Percentiles rank a stretch among this genome's conserved stretches.
phyloP scores from a whole-genome alignment of 2,113 vertebrate genomes.

The Callipepla californica region DNA sequence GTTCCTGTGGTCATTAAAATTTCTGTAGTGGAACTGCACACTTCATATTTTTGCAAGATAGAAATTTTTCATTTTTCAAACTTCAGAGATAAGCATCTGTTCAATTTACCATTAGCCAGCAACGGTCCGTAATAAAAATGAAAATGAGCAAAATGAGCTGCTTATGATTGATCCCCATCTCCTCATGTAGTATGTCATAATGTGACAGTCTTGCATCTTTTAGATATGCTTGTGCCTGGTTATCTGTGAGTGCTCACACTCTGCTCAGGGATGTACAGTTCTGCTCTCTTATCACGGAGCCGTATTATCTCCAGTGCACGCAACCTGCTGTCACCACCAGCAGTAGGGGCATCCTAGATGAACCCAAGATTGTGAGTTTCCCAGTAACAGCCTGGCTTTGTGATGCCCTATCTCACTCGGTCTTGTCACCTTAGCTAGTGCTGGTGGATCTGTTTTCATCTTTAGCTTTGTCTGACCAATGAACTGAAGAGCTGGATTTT shows the following conservation, averaged over 20 bases:
- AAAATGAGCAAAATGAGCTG: neutral
- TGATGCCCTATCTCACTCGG: neutral
- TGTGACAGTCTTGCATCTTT: neutral
- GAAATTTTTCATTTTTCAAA: neutral
- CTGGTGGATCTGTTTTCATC: neutral
- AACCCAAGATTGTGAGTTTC: rapidly evolving
- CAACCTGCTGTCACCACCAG: rapidly evolving
- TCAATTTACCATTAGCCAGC: neutral
- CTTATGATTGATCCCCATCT: neutral
- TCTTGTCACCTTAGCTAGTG: neutral
- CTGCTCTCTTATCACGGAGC: neutral
- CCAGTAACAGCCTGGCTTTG: neutral
- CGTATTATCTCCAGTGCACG: no score
- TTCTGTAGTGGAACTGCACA: neutral
- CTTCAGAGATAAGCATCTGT: neutral
- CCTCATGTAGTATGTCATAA: neutral
- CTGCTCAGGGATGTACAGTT: rapidly evolving
- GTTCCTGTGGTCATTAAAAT: neutral
- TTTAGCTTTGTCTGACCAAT: neutral
- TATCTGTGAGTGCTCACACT: rapidly evolving
- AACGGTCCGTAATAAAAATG: neutral
- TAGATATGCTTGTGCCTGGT: neutral
- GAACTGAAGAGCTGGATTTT: neutral
- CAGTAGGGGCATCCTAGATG: neutral
- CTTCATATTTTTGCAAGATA: neutral